Conservation (phyloP, 1,140 invertebrate species). For the Drosophila busckii region DNA sequence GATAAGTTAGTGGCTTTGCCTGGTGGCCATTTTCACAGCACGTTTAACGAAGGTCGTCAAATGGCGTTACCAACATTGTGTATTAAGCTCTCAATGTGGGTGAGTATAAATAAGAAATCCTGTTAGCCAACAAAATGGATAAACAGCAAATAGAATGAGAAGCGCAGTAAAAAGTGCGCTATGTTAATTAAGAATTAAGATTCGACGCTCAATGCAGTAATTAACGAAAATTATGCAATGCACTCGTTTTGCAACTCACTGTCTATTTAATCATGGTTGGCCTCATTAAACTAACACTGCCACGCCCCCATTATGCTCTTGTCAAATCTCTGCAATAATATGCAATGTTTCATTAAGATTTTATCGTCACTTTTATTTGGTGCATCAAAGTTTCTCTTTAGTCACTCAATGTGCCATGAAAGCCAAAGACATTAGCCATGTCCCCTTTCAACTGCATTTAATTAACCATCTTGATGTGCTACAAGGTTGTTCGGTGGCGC, state of each 20-base stretch:
- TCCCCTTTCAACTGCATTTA: slow-evolving; percentile 28
- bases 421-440: slow-evolving; percentile 31
- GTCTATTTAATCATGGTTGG: too few relatives aligned
- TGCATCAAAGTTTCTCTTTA: slow-evolving; percentile 4
- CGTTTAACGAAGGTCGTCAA: slow-evolving; percentile 61
- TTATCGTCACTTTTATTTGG: slow-evolving; percentile 21
- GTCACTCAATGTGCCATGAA: slow-evolving; percentile 29
- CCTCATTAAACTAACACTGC: neutral
- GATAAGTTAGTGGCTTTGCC: slow-evolving; percentile 12
- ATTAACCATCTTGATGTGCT: slow-evolving; percentile 48
- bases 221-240: too few relatives aligned
- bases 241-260: too few relatives aligned
- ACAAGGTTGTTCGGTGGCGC: slow-evolving; percentile 25
- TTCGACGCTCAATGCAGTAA: too few relatives aligned
- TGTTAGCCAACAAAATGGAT: too few relatives aligned
- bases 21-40: slow-evolving; percentile 53
- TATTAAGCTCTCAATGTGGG: too few relatives aligned
- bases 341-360: slow-evolving; percentile 48
- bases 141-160: too few relatives aligned
- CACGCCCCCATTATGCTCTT: neutral
- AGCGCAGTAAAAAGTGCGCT: too few relatives aligned
- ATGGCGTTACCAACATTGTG: slow-evolving; percentile 30
- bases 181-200: neutral
- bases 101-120: too few relatives aligned
- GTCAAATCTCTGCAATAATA: slow-evolving; percentile 41